These are phyloP conservation scores for Nomada fabriciana DNA, from an alignment of 2,888 invertebrate species.

Conservation along the genomic window DNA sequence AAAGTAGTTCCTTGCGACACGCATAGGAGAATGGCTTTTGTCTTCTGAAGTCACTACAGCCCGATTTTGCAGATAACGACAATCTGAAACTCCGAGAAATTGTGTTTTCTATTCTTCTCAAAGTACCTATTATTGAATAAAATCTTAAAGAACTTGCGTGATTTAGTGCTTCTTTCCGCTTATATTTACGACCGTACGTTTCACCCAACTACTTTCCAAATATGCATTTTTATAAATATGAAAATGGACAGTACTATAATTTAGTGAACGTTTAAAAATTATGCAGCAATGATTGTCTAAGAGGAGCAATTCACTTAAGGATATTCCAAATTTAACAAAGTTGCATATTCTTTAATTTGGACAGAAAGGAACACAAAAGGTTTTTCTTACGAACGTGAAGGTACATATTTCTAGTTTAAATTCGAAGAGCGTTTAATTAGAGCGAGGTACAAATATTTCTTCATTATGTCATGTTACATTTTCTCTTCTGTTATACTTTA, in stretches of 20 bases:
- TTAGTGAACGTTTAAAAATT: no score
- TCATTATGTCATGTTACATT: slow-evolving; percentile 3
- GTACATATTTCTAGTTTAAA: no score
- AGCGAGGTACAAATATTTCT: background rate
- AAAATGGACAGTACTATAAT: no score
- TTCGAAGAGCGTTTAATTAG: no score
- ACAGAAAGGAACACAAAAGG: background rate
- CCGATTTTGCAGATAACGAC: background rate
- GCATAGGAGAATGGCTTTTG: slow-evolving; percentile 5
- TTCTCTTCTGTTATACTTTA: slow-evolving; percentile 18
- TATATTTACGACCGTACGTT: no score
- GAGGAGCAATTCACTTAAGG: no score
- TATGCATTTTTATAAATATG: no score
- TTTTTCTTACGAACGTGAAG: no score
- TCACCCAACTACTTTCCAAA: no score
- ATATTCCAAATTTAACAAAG: background rate
- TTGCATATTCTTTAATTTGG: background rate
- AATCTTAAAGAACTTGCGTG: no score
- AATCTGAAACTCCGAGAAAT: background rate
- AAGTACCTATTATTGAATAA: background rate
- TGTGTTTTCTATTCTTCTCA: background rate
- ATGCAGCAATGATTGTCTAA: no score
- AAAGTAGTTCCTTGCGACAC: slow-evolving; percentile 22
- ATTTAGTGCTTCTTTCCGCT: no score
- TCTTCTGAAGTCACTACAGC: background rate